These are phyloP conservation scores for Melanostoma scalare DNA, from an alignment of 2,888 invertebrate species.

Conservation along the genomic window DNA sequence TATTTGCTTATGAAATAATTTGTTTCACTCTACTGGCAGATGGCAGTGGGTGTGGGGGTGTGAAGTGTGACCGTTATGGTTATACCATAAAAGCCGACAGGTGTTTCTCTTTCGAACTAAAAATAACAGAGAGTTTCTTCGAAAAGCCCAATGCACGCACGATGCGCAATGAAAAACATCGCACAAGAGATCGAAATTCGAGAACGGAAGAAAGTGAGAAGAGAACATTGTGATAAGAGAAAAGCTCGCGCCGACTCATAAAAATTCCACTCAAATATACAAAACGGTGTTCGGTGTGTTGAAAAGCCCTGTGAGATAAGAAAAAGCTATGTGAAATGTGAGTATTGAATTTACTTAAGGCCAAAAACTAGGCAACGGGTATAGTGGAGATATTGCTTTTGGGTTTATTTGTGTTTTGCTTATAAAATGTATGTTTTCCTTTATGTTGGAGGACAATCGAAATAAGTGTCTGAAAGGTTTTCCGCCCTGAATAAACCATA, in stretches of 20 bases:
- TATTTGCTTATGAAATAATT: no score
- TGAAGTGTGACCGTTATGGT: no score
- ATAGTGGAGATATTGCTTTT: conserved; percentile 11
- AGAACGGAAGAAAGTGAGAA: background rate
- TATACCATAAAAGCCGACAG: conserved; percentile 42
- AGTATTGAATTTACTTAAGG: conserved; percentile 28
- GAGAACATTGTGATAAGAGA: conserved; percentile 25
- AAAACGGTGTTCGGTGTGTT: conserved; percentile 39
- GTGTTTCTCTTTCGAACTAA: conserved; percentile 48
- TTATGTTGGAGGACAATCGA: conserved; percentile 57
- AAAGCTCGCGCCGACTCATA: conserved; percentile 29
- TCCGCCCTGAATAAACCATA: conserved; percentile 53
- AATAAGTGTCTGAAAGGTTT: conserved; percentile 70
- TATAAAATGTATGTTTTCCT: conserved; percentile 23
- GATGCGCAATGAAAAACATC: conserved; percentile 50
- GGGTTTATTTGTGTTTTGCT: conserved; percentile 2
- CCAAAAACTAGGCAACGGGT: conserved; percentile 64
- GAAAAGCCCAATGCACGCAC: background rate
- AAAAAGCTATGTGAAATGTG: conserved; percentile 34
- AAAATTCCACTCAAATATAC: conserved; percentile 40
- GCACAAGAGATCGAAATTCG: conserved; percentile 27
- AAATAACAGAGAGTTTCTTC: conserved; percentile 24
- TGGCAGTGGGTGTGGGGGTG: no score
- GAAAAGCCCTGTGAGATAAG: conserved; percentile 23
- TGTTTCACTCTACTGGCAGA: background rate